Conservation (phyloP, 2,888 invertebrate genomes). For the Stenchaetothrips biformis region DNA sequence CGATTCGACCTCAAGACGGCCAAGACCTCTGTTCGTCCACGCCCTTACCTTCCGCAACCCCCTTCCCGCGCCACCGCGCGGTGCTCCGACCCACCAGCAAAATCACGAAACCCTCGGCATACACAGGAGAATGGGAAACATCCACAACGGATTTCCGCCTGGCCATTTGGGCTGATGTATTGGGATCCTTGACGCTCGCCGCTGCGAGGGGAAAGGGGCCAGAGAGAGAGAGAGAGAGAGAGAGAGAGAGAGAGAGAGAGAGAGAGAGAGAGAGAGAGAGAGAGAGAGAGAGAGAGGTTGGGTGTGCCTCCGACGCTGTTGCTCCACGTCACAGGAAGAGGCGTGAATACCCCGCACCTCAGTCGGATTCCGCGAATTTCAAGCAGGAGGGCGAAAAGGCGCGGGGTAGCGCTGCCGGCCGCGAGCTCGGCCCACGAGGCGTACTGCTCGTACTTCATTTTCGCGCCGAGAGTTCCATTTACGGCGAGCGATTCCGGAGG, state of each 20-base stretch:
- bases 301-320: neutral
- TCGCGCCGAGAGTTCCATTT: too few species aligned
- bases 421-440: too few species aligned
- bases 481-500: too few species aligned
- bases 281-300: neutral
- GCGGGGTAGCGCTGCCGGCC: too few species aligned
- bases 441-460: too few species aligned
- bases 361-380: neutral
- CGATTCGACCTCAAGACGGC: too few species aligned
- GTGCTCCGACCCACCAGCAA: neutral
- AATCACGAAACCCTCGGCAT: neutral
- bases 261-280: neutral
- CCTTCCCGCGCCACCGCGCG: too few species aligned
- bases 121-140: neutral
- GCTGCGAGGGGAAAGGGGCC: neutral
- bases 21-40: too few species aligned
- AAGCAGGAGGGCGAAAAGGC: neutral
- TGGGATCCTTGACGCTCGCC: neutral
- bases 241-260: neutral
- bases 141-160: neutral
- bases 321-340: neutral
- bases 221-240: neutral
- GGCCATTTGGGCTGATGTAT: constrained; percentile 13
- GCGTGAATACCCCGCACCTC: neutral
- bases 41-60: too few species aligned